A percentile compares a stretch with the other conserved stretches of the same genome.
Evolutionary conservation across 2,113 vertebrate genomes (phyloP).

Genomic region (Aphelocoma coerulescens): DNA sequence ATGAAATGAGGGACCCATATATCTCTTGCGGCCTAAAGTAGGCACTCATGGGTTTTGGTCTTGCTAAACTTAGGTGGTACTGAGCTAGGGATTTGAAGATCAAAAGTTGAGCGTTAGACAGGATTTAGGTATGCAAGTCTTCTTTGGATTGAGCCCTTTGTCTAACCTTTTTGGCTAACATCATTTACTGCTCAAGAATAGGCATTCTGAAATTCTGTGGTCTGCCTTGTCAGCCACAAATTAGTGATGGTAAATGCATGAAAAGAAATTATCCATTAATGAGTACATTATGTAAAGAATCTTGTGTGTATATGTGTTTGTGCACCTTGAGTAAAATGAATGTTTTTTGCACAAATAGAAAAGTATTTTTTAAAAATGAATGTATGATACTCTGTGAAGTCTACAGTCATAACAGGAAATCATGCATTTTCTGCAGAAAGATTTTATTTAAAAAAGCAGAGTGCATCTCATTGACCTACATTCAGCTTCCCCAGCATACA

Average conservation of each 20-base stretch:
- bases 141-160: neutral
- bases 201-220: slow-evolving; percentile 43
- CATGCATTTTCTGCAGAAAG: slow-evolving; percentile 63
- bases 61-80: neutral
- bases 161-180: slow-evolving; percentile 12
- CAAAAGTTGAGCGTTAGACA: neutral
- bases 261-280: neutral
- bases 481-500: slow-evolving; percentile 53
- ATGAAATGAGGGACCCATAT: neutral
- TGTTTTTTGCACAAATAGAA: neutral
- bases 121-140: neutral
- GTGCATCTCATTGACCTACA: slow-evolving; percentile 77
- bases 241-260: neutral
- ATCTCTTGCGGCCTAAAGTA: neutral
- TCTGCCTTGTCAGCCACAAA: neutral
- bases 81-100: slow-evolving; percentile 6
- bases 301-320: neutral
- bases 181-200: slow-evolving; percentile 10
- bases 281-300: neutral
- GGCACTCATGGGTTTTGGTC: neutral
- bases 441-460: slow-evolving; percentile 57
- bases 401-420: slow-evolving; percentile 71
- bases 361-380: neutral
- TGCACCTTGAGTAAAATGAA: neutral
- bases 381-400: slow-evolving; percentile 18